Conservation (phyloP, 2,888 invertebrate species). For the Hoplodrina blanda region DNA sequence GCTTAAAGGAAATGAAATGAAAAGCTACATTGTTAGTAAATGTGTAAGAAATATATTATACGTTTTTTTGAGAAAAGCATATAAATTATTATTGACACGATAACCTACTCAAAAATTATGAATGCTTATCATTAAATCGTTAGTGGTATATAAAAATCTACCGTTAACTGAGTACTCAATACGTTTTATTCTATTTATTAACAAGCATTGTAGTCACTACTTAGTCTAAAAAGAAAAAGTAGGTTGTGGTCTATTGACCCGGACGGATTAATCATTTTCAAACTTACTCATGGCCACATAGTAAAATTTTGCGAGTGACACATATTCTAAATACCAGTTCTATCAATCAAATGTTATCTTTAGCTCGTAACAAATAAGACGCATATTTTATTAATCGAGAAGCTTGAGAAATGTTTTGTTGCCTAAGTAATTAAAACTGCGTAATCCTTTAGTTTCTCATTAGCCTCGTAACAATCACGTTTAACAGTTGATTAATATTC, state of each 20-base stretch:
- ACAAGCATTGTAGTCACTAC: slow-evolving; percentile 1
- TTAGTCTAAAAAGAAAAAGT: slow-evolving; percentile 35
- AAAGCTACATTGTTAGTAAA: background rate
- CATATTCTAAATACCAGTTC: slow-evolving; percentile 22
- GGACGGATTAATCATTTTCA: slow-evolving; percentile 51
- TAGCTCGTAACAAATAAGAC: slow-evolving; percentile 6
- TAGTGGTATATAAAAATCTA: slow-evolving; percentile 4
- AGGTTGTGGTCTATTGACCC: slow-evolving; percentile 51
- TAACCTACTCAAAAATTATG: background rate
- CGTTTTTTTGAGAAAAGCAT: background rate
- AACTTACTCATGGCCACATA: slow-evolving; percentile 34
- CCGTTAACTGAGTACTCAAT: slow-evolving; percentile 16
- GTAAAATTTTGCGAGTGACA: slow-evolving; percentile 20
- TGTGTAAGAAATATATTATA: background rate
- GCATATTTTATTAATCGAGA: slow-evolving; percentile 1
- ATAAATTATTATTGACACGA: background rate
- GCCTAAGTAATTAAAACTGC: slow-evolving; percentile 27
- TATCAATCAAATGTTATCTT: slow-evolving; percentile 24
- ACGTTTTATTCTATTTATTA: slow-evolving; percentile 5
- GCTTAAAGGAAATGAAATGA: background rate
- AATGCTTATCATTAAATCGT: background rate
- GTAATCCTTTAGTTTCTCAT: slow-evolving; percentile 44
- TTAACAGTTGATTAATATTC: slow-evolving; percentile 44
- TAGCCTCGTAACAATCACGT: slow-evolving; percentile 50
- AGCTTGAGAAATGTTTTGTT: slow-evolving; percentile 21